Percentiles rank a stretch among this genome's conserved stretches.
Evolutionary conservation across 92 coral and sea anemone genomes (phyloP).

Genomic region (Blastomussa wellsi): DNA sequence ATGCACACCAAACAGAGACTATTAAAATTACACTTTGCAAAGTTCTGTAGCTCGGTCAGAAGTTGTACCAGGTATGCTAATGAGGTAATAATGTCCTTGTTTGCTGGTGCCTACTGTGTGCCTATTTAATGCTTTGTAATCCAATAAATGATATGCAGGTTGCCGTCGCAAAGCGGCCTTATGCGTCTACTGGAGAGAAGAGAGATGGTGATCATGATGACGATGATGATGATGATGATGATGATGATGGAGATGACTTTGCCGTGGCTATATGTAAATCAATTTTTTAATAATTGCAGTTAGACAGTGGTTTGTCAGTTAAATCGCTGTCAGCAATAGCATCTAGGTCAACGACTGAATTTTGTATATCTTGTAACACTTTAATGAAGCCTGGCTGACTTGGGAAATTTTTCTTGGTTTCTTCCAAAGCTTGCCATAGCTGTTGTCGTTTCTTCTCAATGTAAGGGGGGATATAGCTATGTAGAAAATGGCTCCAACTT

Average conservation of each 20-base stretch:
- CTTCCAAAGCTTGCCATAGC: not conserved
- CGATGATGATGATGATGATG: too few species aligned
- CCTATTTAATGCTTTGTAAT: constrained; percentile 10
- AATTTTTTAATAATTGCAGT: constrained; percentile 20
- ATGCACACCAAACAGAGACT: too few species aligned
- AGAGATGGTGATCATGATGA: too few species aligned
- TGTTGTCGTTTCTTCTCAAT: constrained; percentile 38
- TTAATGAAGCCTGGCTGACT: constrained; percentile 10
- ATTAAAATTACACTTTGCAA: too few species aligned
- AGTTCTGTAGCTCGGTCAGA: constrained; percentile 15
- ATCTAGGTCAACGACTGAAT: constrained; percentile 14
- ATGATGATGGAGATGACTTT: too few species aligned
- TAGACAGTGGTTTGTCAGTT: constrained; percentile 34
- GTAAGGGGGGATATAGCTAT: constrained; percentile 39
- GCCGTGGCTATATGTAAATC: too few species aligned
- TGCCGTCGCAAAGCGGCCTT: too few species aligned
- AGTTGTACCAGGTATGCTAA: constrained; percentile 1
- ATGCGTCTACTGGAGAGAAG: too few species aligned
- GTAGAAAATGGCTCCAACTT: constrained; percentile 41
- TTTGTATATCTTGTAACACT: not conserved
- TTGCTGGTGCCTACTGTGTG: not conserved
- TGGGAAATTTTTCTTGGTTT: not conserved
- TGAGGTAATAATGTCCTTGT: constrained; percentile 3
- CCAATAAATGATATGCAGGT: constrained; percentile 6
- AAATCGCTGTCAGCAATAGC: constrained; percentile 20